Evolutionary conservation across 2,113 vertebrate species (phyloP), one percentile per base, ranked within the genome.

Genomic region (Forbesichthys agassizii): DNA sequence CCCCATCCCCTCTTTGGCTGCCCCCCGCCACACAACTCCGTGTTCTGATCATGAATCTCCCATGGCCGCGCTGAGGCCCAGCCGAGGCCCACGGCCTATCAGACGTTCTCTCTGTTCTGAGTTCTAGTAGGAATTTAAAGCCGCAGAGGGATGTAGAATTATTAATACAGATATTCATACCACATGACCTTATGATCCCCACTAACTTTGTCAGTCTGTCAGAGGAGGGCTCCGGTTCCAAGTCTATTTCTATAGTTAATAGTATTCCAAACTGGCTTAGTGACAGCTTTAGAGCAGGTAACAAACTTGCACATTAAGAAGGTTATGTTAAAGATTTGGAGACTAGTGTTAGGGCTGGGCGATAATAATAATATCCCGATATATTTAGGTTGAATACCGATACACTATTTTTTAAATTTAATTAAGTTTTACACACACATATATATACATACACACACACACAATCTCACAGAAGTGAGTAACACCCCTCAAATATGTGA

Each of bases 1-100:
- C 78, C 64, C 71, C 73, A 69, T 66, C 16, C 10, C 46, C 16
- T 76, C 75, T 61, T 81, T 79, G 77, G 78, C 71, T 79, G 61
- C 64, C 14, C 59, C 9, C 36, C 68, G 27, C 27, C 20, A 8
- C 9, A 3, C 42, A 9, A 47, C 46, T 42, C 59, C 58, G 5
- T n/a, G 9, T n/a, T 33, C 33, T 5, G 13, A 16, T 57, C 46
- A 71, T 20, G 66, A 51, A 61, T 64, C 74, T 80, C 61, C 77
- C 66, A 57, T 70, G 65, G 62, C 73, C 36, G 27, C 27, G 27
- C 27, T 27, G 27, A 27, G 27, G 27, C 27, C 27, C 27, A 2
- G 27, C 27, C 27, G 76, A 68, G 86, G 65, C 33, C 58, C n/a
- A 73, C 42, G 16, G 56, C 49, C 36, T 66, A 57, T 86, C 66